These are phyloP conservation scores for Monodelphis domestica DNA, from an alignment of 2,797 vertebrate species.

Conservation along the genomic window DNA sequence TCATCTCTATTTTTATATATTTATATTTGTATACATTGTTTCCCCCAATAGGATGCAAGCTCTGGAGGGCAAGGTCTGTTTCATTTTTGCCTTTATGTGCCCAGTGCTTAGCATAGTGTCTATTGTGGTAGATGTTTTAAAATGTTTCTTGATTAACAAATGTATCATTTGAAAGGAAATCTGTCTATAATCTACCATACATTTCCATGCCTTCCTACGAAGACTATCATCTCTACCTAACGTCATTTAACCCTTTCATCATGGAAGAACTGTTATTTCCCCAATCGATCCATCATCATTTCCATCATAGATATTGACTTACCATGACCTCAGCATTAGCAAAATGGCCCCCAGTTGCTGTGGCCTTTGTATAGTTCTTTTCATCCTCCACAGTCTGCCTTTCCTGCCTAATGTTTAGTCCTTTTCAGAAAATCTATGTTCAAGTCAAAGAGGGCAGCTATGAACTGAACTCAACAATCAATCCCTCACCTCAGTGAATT, in stretches of 20 bases:
- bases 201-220: constrained; percentile 36
- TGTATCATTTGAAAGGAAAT: constrained; percentile 46
- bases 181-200: constrained; percentile 36
- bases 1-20: background rate
- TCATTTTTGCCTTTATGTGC: background rate
- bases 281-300: background rate
- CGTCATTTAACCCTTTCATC: constrained; percentile 24
- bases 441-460: background rate
- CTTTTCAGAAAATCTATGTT: background rate
- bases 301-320: background rate
- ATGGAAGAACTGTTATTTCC: constrained; percentile 13
- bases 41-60: background rate
- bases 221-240: background rate
- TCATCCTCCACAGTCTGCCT: background rate
- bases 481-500: background rate
- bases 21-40: background rate
- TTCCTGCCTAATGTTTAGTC: background rate
- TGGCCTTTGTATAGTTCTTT: background rate
- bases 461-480: background rate
- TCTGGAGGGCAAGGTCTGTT: background rate
- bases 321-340: background rate
- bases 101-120: background rate
- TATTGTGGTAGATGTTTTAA: background rate
- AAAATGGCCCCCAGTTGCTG: background rate
- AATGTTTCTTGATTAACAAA: background rate